Evolutionary conservation across 2,113 vertebrate genomes (phyloP).

Genomic region (Mus spicilegus): DNA sequence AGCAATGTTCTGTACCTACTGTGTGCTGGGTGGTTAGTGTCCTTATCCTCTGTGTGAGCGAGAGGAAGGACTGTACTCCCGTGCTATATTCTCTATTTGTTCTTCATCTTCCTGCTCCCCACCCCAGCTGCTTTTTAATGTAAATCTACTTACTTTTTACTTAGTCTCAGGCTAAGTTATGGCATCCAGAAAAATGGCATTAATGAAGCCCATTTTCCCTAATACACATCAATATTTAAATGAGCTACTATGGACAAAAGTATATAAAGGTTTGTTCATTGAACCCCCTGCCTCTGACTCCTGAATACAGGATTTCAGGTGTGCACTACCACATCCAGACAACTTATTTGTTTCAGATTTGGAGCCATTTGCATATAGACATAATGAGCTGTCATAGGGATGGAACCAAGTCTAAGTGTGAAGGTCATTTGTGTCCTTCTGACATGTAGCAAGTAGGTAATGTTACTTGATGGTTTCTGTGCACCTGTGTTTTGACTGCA

Average conservation of each 20-base stretch:
- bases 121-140: neutral
- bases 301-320: neutral
- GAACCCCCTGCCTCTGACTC: neutral
- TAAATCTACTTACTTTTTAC: neutral
- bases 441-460: too few relatives aligned
- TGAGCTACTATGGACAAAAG: neutral
- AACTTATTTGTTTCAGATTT: neutral
- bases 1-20: neutral
- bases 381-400: neutral
- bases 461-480: too few relatives aligned
- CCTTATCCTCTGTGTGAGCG: rapidly evolving
- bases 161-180: neutral
- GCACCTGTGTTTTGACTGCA: neutral
- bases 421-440: neutral
- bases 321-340: neutral
- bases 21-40: neutral
- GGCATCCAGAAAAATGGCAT: neutral
- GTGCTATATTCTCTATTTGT: neutral
- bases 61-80: rapidly evolving
- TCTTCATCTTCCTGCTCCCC: too few relatives aligned
- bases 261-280: neutral
- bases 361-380: neutral
- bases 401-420: neutral
- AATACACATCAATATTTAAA: neutral
- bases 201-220: neutral